Base-by-base conservation (phyloP, 1,140 invertebrate species). In the Teleogryllus occipitalis region DNA sequence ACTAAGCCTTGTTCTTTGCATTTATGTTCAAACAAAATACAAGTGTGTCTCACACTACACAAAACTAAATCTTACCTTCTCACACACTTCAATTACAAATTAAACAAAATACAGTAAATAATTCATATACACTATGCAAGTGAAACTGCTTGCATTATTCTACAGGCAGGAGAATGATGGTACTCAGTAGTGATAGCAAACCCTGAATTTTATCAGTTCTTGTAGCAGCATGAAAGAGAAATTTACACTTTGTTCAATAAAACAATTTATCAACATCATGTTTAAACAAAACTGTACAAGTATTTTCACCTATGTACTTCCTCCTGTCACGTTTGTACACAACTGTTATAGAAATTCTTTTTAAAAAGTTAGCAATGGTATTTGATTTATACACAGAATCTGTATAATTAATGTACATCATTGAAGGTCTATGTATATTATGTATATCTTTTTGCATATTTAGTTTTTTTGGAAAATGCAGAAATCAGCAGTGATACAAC, bases 241-340 rank as follows among this genome's bases (percentile, higher is more conserved):
- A 65, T 65, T 65, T 65, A 65, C 54, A 65, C 54, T 65, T 65
- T 77, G 46, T 77, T 77, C 76, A n/a, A 15, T n/a, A 47, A 47
- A n/a, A 48, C n/a, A 47, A 77, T 48, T 77, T n/a, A 47, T n/a
- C 46, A 47, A 77, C 76, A 77, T 77, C n/a, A 77, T 77, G 48
- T 77, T 77, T 77, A 77, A 77, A 77, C 54, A 77, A 77, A 79
- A 79, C 78, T 79, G 78, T 79, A 79, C 78, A 79, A 79, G 21
- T 79, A 73, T 75, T 49, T 49, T 49, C 22, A 47, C 22, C 22
- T 79, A 21, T 75, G 54, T 65, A 65, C 54, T 65, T 65, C 54
- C 54, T 65, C 54, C 54, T 65, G 54, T 65, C 54, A 65, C 54
- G 54, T 72, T 79, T 48, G 65, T 74, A 47, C 47, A 79, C 78